Evolutionary conservation across 2,797 vertebrate species (phyloP).

Genomic region (Betta splendens): DNA sequence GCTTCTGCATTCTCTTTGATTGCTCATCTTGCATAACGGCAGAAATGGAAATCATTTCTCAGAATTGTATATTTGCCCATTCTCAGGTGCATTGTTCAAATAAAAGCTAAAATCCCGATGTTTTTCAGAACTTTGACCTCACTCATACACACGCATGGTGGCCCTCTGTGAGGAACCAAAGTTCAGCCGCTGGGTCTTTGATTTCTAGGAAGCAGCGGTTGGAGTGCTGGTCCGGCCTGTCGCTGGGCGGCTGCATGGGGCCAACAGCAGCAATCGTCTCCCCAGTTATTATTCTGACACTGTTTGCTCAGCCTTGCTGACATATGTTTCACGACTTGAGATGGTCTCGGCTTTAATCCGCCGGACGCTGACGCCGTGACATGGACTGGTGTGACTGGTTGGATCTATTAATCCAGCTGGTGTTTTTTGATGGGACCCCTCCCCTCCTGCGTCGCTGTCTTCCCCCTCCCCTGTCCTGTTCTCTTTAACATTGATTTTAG

Average conservation of each 20-base stretch:
- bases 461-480: constrained; percentile 30
- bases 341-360: constrained; percentile 72
- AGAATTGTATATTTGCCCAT: constrained; percentile 39
- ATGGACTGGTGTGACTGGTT: too few relatives aligned
- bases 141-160: constrained; percentile 39
- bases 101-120: constrained; percentile 27
- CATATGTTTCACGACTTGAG: constrained; percentile 75
- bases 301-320: constrained; percentile 73
- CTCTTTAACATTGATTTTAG: constrained; percentile 28
- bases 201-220: constrained; percentile 73
- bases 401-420: constrained; percentile 81
- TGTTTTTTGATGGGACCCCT: constrained; percentile 69
- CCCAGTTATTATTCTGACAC: constrained; percentile 66
- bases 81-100: constrained; percentile 33
- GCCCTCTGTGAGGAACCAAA: constrained; percentile 54
- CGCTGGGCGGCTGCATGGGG: constrained; percentile 39
- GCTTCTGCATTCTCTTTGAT: constrained; percentile 14
- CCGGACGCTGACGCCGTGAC: too few relatives aligned
- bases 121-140: constrained; percentile 50
- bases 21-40: constrained; percentile 25
- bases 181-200: constrained; percentile 66
- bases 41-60: constrained; percentile 37
- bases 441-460: constrained; percentile 41
- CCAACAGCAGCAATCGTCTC: constrained; percentile 63
- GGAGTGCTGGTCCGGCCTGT: constrained; percentile 42